phyloP scores from a whole-genome alignment of 1,140 invertebrate species.

The Rhagoletis zephyria region DNA sequence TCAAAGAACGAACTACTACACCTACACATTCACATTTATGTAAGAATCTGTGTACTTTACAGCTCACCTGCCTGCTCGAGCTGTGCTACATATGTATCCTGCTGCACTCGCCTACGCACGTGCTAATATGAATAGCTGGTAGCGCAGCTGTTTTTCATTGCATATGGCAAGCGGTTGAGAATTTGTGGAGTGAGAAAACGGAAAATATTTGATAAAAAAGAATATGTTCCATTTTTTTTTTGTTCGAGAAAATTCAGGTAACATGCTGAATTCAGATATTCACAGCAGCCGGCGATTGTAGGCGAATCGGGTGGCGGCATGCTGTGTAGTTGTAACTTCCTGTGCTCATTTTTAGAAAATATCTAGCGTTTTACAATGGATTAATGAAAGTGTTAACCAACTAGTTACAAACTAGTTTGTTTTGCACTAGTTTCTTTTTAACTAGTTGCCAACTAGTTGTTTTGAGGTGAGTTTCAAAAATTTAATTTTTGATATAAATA shows the following conservation, averaged over 20 bases:
- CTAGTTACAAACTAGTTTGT: too few species aligned
- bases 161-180: background rate
- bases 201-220: background rate
- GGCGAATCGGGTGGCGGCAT: too few species aligned
- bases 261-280: too few species aligned
- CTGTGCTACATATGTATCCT: background rate
- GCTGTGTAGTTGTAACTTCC: too few species aligned
- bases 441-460: background rate
- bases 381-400: too few species aligned
- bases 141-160: constrained; percentile 30
- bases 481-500: too few species aligned
- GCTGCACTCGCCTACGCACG: constrained; percentile 5
- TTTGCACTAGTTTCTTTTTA: background rate
- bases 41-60: background rate
- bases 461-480: background rate
- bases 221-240: too few species aligned
- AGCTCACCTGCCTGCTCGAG: background rate
- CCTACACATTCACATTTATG: background rate
- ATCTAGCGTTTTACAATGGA: too few species aligned
- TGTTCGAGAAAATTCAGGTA: too few species aligned
- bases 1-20: background rate
- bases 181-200: background rate
- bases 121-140: constrained; percentile 10
- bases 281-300: too few species aligned
- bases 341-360: too few species aligned